Conservation (phyloP, 2,888 invertebrate species). For the Clistopyga incitator region DNA sequence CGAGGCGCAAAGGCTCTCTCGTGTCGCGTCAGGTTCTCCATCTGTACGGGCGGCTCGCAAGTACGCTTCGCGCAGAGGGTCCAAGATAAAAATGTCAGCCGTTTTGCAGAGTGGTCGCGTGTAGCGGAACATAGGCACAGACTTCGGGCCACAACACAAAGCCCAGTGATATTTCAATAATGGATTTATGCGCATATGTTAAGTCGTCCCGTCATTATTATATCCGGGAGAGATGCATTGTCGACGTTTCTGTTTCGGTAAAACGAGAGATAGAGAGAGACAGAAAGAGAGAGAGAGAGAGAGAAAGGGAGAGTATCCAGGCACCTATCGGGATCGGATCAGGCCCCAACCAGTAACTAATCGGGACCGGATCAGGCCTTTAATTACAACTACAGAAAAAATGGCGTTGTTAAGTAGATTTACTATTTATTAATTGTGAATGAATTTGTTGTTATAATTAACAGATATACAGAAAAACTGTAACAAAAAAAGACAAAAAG, state of each 20-base stretch:
- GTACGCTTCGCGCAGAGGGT: constrained; percentile 63
- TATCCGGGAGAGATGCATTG: constrained; percentile 51
- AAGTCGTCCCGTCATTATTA: constrained; percentile 80
- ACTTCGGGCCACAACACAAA: constrained; percentile 73
- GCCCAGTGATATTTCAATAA: constrained; percentile 81
- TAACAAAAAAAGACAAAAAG: too few relatives aligned
- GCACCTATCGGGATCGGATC: too few relatives aligned
- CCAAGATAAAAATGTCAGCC: constrained; percentile 75
- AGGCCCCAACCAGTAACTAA: too few relatives aligned
- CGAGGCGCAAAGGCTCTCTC: constrained; percentile 30
- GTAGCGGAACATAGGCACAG: not conserved
- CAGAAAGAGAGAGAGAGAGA: constrained; percentile 4
- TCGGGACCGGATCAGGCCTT: too few relatives aligned
- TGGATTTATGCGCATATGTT: constrained; percentile 84
- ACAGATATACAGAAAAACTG: too few relatives aligned
- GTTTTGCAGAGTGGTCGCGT: constrained; percentile 39
- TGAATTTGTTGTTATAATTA: too few relatives aligned
- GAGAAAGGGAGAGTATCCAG: too few relatives aligned
- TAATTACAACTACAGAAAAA: too few relatives aligned
- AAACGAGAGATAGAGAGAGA: constrained; percentile 47
- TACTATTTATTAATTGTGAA: too few relatives aligned
- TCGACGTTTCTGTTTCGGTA: constrained; percentile 35
- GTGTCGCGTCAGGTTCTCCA: constrained; percentile 64
- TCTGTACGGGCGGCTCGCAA: constrained; percentile 55
- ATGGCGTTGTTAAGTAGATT: too few relatives aligned